phyloP scores from a whole-genome alignment of 2,113 vertebrate genomes.

The Heliornis fulica region DNA sequence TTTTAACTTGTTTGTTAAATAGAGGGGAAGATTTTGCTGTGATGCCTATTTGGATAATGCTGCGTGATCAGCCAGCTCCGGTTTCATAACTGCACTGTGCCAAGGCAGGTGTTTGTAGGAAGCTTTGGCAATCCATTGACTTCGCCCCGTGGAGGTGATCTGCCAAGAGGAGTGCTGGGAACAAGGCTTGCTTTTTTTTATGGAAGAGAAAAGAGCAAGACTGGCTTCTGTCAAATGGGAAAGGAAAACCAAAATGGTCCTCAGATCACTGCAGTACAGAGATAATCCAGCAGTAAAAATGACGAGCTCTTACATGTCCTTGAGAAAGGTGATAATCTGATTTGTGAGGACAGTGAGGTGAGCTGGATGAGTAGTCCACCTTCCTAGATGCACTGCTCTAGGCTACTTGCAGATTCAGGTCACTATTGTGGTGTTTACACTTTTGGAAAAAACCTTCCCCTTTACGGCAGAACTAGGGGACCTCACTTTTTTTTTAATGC shows the following conservation, averaged over 20 bases:
- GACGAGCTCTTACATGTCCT: background rate
- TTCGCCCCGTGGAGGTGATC: background rate
- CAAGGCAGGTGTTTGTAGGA: background rate
- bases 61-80: background rate
- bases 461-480: background rate
- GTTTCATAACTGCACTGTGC: background rate
- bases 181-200: background rate
- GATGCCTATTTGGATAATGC: background rate
- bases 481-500: background rate
- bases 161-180: background rate
- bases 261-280: background rate
- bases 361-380: background rate
- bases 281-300: background rate
- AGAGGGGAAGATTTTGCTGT: background rate
- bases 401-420: background rate
- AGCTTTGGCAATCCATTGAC: background rate
- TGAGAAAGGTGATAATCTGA: background rate
- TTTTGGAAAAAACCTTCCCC: background rate
- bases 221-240: background rate
- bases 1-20: background rate
- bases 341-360: background rate
- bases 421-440: background rate
- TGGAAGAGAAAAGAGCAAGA: background rate
- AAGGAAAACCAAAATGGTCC: background rate
- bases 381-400: background rate